phyloP scores from a whole-genome alignment of 1,140 invertebrate species.

The Brachionus paranguensis region DNA sequence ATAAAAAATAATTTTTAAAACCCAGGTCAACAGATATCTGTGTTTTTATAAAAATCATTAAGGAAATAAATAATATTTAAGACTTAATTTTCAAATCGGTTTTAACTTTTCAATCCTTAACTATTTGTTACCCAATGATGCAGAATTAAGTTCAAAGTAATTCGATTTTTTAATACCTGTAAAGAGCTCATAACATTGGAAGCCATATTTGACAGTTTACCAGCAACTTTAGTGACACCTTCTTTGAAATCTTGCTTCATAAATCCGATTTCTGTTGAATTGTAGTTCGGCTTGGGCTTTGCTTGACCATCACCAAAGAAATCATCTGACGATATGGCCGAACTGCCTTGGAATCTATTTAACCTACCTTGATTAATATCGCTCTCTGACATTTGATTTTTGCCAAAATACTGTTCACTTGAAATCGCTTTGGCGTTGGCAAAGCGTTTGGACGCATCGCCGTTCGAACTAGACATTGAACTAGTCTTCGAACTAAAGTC shows the following conservation, averaged over 20 bases:
- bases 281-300: conserved; percentile 40
- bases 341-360: conserved; percentile 63
- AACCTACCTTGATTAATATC: not conserved
- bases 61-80: too few species aligned
- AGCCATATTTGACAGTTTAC: conserved; percentile 80
- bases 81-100: not conserved
- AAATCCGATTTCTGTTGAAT: conserved; percentile 77
- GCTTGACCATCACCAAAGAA: conserved; percentile 68
- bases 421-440: conserved; percentile 93
- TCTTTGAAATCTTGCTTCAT: conserved; percentile 90
- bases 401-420: conserved; percentile 71
- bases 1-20: too few species aligned
- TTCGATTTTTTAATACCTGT: conserved; percentile 61
- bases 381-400: conserved; percentile 25
- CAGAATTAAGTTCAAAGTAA: not conserved
- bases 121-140: not conserved
- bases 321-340: conserved; percentile 86
- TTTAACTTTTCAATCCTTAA: not conserved
- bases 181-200: conserved; percentile 86
- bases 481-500: not conserved
- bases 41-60: too few species aligned
- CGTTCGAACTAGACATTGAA: not conserved
- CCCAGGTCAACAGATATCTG: too few species aligned
- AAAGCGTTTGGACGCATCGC: conserved; percentile 40
- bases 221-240: conserved; percentile 92